Percentiles rank a stretch among this genome's conserved stretches.
Conservation (phyloP, 2,113 vertebrate genomes). For the Ptilorrhoa leucosticta region DNA sequence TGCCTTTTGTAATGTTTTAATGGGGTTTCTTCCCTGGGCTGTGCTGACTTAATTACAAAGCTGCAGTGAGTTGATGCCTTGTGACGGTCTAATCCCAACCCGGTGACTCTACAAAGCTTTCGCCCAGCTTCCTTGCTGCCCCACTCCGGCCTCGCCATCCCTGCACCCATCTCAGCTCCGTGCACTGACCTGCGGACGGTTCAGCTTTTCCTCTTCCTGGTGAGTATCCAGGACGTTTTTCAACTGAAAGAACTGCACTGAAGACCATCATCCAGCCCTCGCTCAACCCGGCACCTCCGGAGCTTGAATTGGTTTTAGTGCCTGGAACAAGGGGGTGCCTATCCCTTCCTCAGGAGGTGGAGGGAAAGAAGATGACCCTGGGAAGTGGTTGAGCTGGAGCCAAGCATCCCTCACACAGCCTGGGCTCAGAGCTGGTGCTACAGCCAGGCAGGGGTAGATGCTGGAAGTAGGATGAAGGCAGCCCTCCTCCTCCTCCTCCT, state of each 20-base stretch:
- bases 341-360: not conserved
- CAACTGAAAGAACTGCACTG: not conserved
- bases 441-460: rapidly evolving
- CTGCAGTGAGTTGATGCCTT: slow-evolving; percentile 79
- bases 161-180: not conserved
- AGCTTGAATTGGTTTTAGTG: not conserved
- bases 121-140: not conserved
- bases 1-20: slow-evolving; percentile 60
- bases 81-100: slow-evolving; percentile 86
- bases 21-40: slow-evolving; percentile 60
- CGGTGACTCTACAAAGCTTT: slow-evolving; percentile 78
- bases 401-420: not conserved
- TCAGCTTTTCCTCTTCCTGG: not conserved
- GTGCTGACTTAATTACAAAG: slow-evolving; percentile 77
- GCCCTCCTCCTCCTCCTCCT: not conserved
- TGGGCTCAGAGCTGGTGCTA: not conserved
- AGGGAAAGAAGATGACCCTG: not conserved
- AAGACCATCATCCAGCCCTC: not conserved
- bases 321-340: not conserved
- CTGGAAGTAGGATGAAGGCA: not conserved
- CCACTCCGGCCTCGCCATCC: not conserved
- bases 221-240: slow-evolving; percentile 17
- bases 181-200: not conserved
- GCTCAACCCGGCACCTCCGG: not conserved
- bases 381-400: not conserved